Evolutionary conservation across 2,113 vertebrate species (phyloP), one percentile per base, ranked within the genome.

Genomic region (Tupaia tana): DNA sequence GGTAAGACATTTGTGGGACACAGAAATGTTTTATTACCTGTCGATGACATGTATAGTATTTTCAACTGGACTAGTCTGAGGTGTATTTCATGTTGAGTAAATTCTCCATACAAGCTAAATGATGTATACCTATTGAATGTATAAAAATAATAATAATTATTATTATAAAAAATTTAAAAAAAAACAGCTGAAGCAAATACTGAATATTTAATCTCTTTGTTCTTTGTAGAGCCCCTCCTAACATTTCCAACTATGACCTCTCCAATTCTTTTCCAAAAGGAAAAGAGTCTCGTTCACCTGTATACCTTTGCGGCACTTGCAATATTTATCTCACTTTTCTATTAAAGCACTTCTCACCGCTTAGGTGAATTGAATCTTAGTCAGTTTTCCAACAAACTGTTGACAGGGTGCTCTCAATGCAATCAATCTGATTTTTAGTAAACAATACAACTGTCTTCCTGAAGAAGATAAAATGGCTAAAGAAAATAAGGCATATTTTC

Each of bases 141-240:
- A 43, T 43, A 43, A 6, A 43, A 43, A 43, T 43, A 43, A 43
- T 43, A 43, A 43, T 43, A 43, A 43, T 43, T 4, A 43, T 43
- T 43, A 43, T 43, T 43, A 43, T 43, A 43, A 43, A 43, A 43
- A 43, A 43, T 43, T 43, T 43, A 3, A 43, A 43, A 43, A 43
- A 43, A 70, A 94, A 97, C 70, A 96, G 78, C 52, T 34, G 12
- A 56, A 86, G 52, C 61, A 69, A 15, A 29, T 91, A 34, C 8
- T 82, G 29, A 94, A 87, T 88, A 78, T 92, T 91, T 64, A 66
- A 19, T 69, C 31, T 79, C 59, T 71, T 70, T 82, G 70, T 92
- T 86, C 82, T 91, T 94, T 43, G 16, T 19, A 63, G 29, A 95
- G 66, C 18, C 29, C 67, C 69, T 58, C 27, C 12, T 54, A 59